A percentile compares a stretch with the other conserved stretches of the same genome.
Evolutionary conservation across 2,888 invertebrate species (phyloP).

Genomic region (Teinopalpus imperialis): DNA sequence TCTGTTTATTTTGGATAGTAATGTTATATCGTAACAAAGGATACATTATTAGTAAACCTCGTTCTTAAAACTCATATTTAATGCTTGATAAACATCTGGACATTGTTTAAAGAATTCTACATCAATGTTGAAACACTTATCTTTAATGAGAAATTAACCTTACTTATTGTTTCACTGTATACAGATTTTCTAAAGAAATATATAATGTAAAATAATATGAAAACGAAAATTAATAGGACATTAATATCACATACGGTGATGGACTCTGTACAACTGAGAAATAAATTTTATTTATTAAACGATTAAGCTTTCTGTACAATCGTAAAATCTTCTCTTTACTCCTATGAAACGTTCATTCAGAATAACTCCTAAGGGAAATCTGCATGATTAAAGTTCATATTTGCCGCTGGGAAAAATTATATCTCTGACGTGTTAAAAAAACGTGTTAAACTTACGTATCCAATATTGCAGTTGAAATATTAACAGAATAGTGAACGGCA

Average conservation of each 20-base stretch:
- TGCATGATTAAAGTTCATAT: background rate
- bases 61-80: slow-evolving; percentile 1
- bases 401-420: slow-evolving; percentile 1
- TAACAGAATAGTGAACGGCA: too few species aligned
- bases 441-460: too few species aligned
- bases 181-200: background rate
- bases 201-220: background rate
- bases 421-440: background rate
- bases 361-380: slow-evolving; percentile 1
- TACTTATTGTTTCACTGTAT: background rate
- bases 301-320: background rate
- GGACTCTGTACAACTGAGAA: too few species aligned
- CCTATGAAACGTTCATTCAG: background rate
- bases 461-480: background rate
- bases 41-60: too few species aligned
- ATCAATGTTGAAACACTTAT: background rate
- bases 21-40: too few species aligned
- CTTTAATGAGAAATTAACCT: slow-evolving; percentile 1
- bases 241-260: too few species aligned
- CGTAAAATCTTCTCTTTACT: background rate
- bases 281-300: too few species aligned
- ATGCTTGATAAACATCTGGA: background rate
- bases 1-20: too few species aligned
- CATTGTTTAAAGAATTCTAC: slow-evolving; percentile 6
- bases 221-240: too few species aligned